Conservation (phyloP, 2,888 invertebrate genomes). For the Drosophila infuscata region DNA sequence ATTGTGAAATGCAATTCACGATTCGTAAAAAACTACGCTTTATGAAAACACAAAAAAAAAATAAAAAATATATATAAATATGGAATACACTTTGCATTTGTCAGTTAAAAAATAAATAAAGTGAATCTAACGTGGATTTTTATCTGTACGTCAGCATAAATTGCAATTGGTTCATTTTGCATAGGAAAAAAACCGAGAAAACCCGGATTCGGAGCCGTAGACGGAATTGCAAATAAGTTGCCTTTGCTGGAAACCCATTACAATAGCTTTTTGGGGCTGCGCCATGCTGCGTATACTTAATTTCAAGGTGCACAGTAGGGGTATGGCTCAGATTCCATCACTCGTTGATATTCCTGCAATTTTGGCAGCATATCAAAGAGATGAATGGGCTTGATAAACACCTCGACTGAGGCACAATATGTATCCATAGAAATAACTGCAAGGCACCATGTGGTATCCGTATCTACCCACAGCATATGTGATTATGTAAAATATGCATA, state of each 20-base stretch:
- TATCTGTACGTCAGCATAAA: not conserved
- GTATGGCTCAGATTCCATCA: slow-evolving; percentile 4
- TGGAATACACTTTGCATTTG: not conserved
- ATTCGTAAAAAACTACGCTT: not conserved
- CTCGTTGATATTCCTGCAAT: slow-evolving; percentile 9
- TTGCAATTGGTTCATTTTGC: slow-evolving; percentile 8
- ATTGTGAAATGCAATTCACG: slow-evolving; percentile 33
- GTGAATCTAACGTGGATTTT: not conserved
- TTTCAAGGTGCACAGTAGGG: slow-evolving; percentile 26
- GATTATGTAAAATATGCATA: not conserved
- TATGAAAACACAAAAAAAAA: slow-evolving; percentile 5
- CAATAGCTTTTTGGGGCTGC: not conserved
- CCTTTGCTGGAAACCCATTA: not conserved
- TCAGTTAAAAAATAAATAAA: not conserved
- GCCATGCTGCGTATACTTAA: slow-evolving; percentile 40
- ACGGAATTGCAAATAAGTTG: slow-evolving; percentile 30
- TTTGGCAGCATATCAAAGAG: slow-evolving; percentile 49
- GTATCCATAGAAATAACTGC: slow-evolving; percentile 24
- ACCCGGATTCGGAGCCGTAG: too few relatives aligned
- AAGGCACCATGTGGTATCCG: slow-evolving; percentile 19
- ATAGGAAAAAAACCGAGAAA: not conserved
- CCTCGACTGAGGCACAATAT: slow-evolving; percentile 34
- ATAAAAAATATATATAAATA: not conserved
- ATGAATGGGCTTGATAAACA: slow-evolving; percentile 61
- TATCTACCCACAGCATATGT: not conserved